Evolutionary conservation across 2,888 invertebrate species (phyloP), one percentile per base, ranked within the genome.

Genomic region (Sminthurides aquaticus): DNA sequence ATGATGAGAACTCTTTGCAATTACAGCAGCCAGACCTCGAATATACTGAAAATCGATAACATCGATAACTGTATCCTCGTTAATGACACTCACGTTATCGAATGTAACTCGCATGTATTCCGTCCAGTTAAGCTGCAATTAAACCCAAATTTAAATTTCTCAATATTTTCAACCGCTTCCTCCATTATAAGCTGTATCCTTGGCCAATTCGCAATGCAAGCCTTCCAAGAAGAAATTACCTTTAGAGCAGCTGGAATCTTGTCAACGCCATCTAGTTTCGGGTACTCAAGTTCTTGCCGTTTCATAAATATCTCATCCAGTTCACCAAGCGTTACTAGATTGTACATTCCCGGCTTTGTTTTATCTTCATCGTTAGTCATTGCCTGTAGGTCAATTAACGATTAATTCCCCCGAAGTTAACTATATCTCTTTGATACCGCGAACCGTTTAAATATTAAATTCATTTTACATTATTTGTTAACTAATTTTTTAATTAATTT

Each of bases 11-110:
- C 67, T 65, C 26, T 69, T 66, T 3, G 58, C 49, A 22, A 72
- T 55, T 3, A 72, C 60, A 24, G 49, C 57, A 15, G 69, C 67
- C 18, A 72, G 55, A 20, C 69, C 65, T 20, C 67, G 61, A 49
- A 71, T 65, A 57, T 71, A 72, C n/a, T 61, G 64, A 29, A 72
- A 56, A 57, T 72, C 72, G 57, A 69, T 69, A 0, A 72, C 67
- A 60, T 71, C 67, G 18, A 72, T 65, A 49, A 69, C 56, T 28
- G 69, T 68, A 1, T 69, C 67, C 1, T 68, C 68, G 1, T 20
- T 67, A 2, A 71, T 66, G 24, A 66, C 43, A 1, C 65, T 63
- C 11, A 69, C 20, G 11, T 67, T 67, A 1, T 66, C 67, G 54
- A 72, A 69, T 24, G 69, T 57, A 0, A 68, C 66, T 20, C 64